Percentiles rank a stretch among this genome's conserved stretches.
phyloP scores from a whole-genome alignment of 2,113 vertebrate genomes.

The Circaetus gallicus region DNA sequence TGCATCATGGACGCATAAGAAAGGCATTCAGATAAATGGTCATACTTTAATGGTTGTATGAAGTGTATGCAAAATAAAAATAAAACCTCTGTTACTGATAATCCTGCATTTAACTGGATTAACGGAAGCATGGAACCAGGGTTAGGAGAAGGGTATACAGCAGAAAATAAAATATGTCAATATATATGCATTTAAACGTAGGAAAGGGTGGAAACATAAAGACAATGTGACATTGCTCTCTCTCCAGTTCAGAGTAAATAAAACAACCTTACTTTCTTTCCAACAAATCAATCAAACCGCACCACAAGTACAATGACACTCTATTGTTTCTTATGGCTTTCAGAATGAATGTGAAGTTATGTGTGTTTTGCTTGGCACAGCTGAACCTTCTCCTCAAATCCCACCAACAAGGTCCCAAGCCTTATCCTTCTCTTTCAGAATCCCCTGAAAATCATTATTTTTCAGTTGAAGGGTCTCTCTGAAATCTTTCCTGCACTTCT shows the following conservation, averaged over 20 bases:
- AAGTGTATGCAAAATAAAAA: not conserved
- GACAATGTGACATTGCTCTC: not conserved
- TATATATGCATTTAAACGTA: not conserved
- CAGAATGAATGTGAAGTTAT: not conserved
- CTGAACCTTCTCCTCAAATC: not conserved
- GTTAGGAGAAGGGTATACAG: not conserved
- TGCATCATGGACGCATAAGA: not conserved
- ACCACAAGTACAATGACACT: not conserved
- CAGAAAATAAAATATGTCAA: not conserved
- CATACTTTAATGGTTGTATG: not conserved
- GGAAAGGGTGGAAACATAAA: not conserved
- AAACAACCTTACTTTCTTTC: not conserved
- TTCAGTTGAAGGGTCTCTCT: not conserved
- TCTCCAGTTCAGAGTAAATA: not conserved
- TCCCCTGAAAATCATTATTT: not conserved
- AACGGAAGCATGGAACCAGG: not conserved
- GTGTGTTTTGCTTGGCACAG: conserved; percentile 21
- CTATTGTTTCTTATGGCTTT: not conserved
- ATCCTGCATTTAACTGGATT: not conserved
- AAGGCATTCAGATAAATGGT: not conserved
- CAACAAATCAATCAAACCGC: not conserved
- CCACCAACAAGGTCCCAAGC: not conserved
- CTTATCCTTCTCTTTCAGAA: not conserved
- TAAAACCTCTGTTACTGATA: not conserved
- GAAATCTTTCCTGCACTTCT: not conserved